These are phyloP conservation scores for Tetramorium simillimum DNA, from an alignment of 1,140 invertebrate genomes.

Conservation along the genomic window DNA sequence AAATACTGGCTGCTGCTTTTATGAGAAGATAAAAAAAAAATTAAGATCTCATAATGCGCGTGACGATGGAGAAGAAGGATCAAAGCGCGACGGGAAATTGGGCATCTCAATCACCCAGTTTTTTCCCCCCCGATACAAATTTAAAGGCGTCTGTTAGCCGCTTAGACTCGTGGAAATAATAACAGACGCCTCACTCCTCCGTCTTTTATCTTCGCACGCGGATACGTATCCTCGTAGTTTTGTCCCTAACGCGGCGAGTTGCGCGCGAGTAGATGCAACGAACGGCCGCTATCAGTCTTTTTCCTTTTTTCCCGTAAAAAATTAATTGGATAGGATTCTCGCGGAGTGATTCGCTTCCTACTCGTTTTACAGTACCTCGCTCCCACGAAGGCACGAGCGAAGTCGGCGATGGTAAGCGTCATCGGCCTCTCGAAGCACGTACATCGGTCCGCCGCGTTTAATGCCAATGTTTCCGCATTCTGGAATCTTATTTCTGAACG, in stretches of 20 bases:
- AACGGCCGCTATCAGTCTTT: neutral
- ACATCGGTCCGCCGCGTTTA: conserved; percentile 44
- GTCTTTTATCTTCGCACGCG: neutral
- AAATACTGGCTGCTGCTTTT: neutral
- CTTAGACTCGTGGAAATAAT: neutral
- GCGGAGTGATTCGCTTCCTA: conserved; percentile 67
- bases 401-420: conserved; percentile 46
- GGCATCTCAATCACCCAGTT: neutral
- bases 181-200: neutral
- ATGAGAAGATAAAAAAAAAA: neutral
- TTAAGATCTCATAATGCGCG: neutral
- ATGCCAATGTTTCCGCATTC: conserved; percentile 77
- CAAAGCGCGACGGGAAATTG: neutral
- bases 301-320: conserved; percentile 55
- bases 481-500: conserved; percentile 71
- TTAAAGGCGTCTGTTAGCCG: neutral
- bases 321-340: conserved; percentile 71
- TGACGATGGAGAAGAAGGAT: neutral
- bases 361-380: conserved; percentile 50
- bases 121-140: neutral
- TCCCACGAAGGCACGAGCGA: conserved; percentile 63
- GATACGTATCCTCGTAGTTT: conserved; percentile 20
- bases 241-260: neutral
- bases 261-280: conserved; percentile 2
- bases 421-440: conserved; percentile 70